phyloP scores from a whole-genome alignment of 1,140 invertebrate species.

The Heliconius hewitsoni region DNA sequence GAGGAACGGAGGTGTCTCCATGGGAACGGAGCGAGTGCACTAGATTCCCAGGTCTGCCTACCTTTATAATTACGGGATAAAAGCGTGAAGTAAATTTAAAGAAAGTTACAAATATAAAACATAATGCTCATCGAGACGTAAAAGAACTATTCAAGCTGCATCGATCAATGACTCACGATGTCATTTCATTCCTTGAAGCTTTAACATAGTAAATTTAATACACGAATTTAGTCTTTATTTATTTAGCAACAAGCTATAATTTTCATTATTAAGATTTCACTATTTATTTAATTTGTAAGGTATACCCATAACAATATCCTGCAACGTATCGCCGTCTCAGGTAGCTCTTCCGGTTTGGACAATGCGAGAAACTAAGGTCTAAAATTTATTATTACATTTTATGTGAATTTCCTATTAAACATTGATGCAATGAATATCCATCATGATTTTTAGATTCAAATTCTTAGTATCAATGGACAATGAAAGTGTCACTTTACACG shows the following conservation, averaged over 20 bases:
- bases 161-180: background rate
- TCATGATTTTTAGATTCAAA: background rate
- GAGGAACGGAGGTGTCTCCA: no score
- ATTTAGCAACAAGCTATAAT: background rate
- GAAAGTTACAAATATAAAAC: background rate
- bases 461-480: background rate
- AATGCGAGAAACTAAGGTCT: background rate
- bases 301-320: slow-evolving; percentile 24
- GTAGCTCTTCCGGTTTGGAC: slow-evolving; percentile 19
- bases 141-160: background rate
- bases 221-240: background rate
- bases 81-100: background rate
- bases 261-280: background rate
- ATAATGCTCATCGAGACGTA: background rate
- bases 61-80: no score
- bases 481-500: no score
- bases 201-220: background rate
- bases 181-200: background rate
- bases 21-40: no score
- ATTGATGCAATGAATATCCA: background rate
- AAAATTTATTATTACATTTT: background rate
- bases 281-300: slow-evolving; percentile 11
- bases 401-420: background rate
- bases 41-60: no score
- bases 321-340: slow-evolving; percentile 10